Base-by-base conservation (phyloP, 2,113 vertebrate genomes). In the Opisthocomus hoazin region DNA sequence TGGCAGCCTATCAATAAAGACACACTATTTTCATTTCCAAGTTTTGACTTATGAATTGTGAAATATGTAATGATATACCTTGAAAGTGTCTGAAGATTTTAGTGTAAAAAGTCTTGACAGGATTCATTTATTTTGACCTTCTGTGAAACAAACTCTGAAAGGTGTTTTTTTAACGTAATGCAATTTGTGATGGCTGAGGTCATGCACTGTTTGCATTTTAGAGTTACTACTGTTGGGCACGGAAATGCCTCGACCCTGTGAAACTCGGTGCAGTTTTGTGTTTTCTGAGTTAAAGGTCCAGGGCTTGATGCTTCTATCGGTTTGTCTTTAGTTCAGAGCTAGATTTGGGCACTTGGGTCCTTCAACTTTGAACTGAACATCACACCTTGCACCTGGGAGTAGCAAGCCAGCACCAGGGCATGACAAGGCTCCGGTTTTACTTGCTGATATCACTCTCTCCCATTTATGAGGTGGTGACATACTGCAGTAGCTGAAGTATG, bases 1-100 rank as follows among this genome's bases (percentile, higher is more conserved):
- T 96, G 94, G 85, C 73, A 96, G 92, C 91, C 87, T 95, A 78
- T 93, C 89, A 97, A 93, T 97, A 95, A 93, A 96, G 95, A 93
- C 37, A 88, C 76, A 17, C 70, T 95, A 46, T 96, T 96, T 95
- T 94, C 69, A 85, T 87, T 96, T 87, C 53, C 79, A 92, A 89
- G 68, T 91, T 93, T 68, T 94, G 89, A 95, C 69, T 76, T 96
- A 58, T 57, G 73, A 96, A 60, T 95, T 97, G 79, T 84, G 83
- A 84, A 84, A 82, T 84, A 48, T 3, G 11, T 63, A 61, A 56
- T 68, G 45, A 19, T 22, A 11, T 88, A 61, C 48, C 41, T 92
- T 78, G 30, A 87, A 90, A 68, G 41, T 50, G 80, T 18, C 34
- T 71, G 65, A 84, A 75, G 65, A 58, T 70, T 68, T 75, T 13